A percentile compares a stretch with the other conserved stretches of the same genome.
phyloP scores from a whole-genome alignment of 1,140 invertebrate genomes.

The Callitettix versicolor region DNA sequence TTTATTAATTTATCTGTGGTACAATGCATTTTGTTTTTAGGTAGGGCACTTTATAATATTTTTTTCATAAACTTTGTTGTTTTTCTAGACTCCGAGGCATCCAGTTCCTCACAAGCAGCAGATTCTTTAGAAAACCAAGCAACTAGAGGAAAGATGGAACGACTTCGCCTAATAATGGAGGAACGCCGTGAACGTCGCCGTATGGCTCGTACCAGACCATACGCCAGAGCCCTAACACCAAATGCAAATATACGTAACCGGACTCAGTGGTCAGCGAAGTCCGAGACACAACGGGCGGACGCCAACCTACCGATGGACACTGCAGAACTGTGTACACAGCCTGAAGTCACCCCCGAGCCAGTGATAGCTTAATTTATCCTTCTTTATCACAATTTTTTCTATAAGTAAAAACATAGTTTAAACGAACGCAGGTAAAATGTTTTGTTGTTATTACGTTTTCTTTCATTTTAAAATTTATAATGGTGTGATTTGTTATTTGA shows the following conservation, averaged over 20 bases:
- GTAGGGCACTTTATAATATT: too few relatives aligned
- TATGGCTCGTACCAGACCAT: constrained; percentile 53
- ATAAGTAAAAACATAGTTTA: too few relatives aligned
- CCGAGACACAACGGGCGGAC: constrained; percentile 16
- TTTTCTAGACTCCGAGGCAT: too few relatives aligned
- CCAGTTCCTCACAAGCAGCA: background rate
- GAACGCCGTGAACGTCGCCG: constrained; percentile 70
- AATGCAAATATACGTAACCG: background rate
- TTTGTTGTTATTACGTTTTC: too few relatives aligned
- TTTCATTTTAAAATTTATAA: too few relatives aligned
- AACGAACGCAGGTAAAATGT: too few relatives aligned
- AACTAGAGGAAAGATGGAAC: constrained; percentile 75
- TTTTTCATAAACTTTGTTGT: too few relatives aligned
- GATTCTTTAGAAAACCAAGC: constrained; percentile 55
- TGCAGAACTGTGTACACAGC: background rate
- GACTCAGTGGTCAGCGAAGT: constrained; percentile 22
- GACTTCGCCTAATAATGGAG: constrained; percentile 76
- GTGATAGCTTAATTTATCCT: constrained; percentile 5
- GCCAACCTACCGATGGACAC: constrained; percentile 8
- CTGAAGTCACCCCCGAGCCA: constrained; percentile 6
- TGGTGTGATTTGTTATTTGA: too few relatives aligned
- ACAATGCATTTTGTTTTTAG: too few relatives aligned
- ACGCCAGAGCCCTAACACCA: constrained; percentile 9
- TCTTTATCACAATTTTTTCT: too few relatives aligned
- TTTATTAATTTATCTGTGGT: too few relatives aligned